Evolutionary conservation across 2,888 invertebrate species (phyloP).

Genomic region (Thysanoteuthis rhombus): DNA sequence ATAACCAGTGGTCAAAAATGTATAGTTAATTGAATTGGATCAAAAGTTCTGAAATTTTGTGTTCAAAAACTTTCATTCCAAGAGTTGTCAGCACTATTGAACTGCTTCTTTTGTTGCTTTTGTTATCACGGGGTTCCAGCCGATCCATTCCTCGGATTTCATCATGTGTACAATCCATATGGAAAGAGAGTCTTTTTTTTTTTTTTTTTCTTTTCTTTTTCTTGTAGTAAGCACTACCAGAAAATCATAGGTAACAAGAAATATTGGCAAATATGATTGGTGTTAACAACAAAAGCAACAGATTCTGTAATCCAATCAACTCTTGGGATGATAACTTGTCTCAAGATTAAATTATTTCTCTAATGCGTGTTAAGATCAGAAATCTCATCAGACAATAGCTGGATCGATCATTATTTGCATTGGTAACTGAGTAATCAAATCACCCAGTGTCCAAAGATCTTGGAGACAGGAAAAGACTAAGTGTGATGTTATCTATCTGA

Average conservation of each 20-base stretch:
- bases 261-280: neutral
- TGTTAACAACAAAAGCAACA: neutral
- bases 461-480: neutral
- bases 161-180: neutral
- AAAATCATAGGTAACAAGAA: neutral
- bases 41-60: neutral
- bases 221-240: neutral
- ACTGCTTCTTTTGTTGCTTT: no score
- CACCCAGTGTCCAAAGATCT: neutral
- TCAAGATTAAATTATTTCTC: neutral
- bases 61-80: neutral
- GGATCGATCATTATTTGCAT: neutral
- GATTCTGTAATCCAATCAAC: neutral
- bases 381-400: neutral
- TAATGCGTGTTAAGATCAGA: neutral
- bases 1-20: neutral
- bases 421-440: neutral
- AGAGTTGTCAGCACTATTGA: neutral
- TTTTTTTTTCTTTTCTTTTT: no score
- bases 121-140: neutral
- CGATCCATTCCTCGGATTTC: neutral
- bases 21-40: neutral
- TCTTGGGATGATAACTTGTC: neutral
- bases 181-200: no score
- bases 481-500: neutral